These are phyloP conservation scores for rabbit (Oryctolagus cuniculus) DNA, from an alignment of 2,113 vertebrate species.

Conservation along the genomic window DNA sequence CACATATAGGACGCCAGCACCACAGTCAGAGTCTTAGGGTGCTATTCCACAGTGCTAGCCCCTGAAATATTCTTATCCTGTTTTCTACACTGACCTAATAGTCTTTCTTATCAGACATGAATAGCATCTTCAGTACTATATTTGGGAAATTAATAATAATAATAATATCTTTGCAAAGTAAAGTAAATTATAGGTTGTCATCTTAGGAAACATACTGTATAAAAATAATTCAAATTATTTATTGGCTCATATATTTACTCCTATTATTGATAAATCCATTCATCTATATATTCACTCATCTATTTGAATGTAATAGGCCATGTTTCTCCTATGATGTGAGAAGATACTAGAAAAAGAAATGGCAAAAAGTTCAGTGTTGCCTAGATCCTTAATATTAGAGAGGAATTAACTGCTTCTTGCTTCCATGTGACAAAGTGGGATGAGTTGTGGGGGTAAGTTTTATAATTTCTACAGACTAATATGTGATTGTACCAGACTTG, in stretches of 20 bases:
- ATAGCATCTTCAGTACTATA: not conserved
- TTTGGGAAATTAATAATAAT: conserved; percentile 1
- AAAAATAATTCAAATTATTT: not conserved
- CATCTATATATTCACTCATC: not conserved
- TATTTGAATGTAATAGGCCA: not conserved
- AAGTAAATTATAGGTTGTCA: not conserved
- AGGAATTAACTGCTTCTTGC: not conserved
- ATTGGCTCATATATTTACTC: not conserved
- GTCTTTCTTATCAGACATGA: conserved; percentile 10
- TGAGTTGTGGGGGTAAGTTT: not conserved
- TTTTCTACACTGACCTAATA: not conserved
- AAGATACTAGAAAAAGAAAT: not conserved
- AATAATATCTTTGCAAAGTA: not conserved
- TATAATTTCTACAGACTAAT: not conserved
- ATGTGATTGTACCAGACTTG: not conserved
- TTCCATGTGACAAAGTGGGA: not conserved
- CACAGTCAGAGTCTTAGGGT: too few relatives aligned
- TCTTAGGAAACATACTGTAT: not conserved
- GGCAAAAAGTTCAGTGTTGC: not conserved
- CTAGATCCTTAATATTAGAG: not conserved
- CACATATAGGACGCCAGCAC: too few relatives aligned
- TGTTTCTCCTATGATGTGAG: not conserved
- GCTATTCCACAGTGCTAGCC: too few relatives aligned
- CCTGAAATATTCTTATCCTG: conserved; percentile 1
- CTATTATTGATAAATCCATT: not conserved